Evolutionary conservation across 1,140 invertebrate genomes (phyloP).

Genomic region (Aphelenchoides avenae): DNA sequence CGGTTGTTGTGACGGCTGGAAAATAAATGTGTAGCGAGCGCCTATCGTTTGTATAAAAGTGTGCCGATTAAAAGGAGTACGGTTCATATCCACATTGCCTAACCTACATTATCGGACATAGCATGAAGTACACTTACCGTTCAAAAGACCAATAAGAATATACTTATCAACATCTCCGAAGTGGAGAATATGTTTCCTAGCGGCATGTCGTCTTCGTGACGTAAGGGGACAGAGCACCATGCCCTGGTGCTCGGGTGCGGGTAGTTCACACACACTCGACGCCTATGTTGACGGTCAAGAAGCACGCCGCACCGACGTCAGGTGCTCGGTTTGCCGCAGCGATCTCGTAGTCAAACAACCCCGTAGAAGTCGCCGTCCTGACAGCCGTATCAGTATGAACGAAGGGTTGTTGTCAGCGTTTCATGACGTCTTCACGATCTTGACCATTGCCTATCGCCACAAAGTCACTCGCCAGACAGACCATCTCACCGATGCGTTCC

Average conservation of each 20-base stretch:
- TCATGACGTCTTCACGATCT: slow-evolving; percentile 47
- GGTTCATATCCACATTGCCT: too few relatives aligned
- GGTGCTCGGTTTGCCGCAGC: slow-evolving; percentile 2
- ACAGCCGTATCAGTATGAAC: slow-evolving; percentile 50
- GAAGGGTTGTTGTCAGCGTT: slow-evolving; percentile 52
- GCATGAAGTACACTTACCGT: too few relatives aligned
- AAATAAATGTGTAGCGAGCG: too few relatives aligned
- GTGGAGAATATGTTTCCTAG: slow-evolving; percentile 55
- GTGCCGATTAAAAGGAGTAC: too few relatives aligned
- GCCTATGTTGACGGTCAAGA: slow-evolving; percentile 53
- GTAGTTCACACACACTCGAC: slow-evolving; percentile 56
- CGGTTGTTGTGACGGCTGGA: too few relatives aligned
- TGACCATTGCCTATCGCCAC: slow-evolving; percentile 54
- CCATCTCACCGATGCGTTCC: slow-evolving; percentile 54
- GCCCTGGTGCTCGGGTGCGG: too few relatives aligned
- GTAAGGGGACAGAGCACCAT: too few relatives aligned
- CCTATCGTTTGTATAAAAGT: too few relatives aligned
- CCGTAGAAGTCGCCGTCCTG: slow-evolving; percentile 47
- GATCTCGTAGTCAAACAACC: slow-evolving; percentile 51
- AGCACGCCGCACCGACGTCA: slow-evolving; percentile 20
- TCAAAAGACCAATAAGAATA: too few relatives aligned
- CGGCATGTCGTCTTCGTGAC: slow-evolving; percentile 54
- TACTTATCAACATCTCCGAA: too few relatives aligned
- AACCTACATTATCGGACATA: too few relatives aligned
- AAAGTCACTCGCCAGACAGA: slow-evolving; percentile 51